phyloP scores from a whole-genome alignment of 2,113 vertebrate species.

The Prunella himalayana region DNA sequence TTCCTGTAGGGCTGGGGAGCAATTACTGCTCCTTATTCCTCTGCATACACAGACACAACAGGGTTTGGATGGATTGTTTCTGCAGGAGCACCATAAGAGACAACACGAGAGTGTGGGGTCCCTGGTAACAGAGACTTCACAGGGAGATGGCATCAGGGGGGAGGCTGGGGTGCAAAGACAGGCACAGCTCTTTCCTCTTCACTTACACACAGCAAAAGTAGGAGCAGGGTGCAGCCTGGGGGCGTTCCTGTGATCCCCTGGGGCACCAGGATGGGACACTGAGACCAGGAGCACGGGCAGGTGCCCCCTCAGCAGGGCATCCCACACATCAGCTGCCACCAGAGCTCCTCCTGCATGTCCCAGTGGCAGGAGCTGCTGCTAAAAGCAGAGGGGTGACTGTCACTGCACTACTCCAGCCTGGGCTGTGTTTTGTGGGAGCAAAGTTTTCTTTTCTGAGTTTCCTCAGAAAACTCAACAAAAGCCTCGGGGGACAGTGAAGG shows the following conservation, averaged over 20 bases:
- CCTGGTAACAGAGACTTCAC: background rate
- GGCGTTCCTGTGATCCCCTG: fast-evolving
- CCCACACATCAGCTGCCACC: background rate
- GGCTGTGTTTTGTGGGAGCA: fast-evolving
- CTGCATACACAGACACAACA: background rate
- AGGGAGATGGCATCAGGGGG: background rate
- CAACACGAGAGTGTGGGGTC: background rate
- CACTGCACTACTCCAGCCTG: fast-evolving
- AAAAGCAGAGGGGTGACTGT: background rate
- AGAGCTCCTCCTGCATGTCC: background rate
- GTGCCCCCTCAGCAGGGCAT: fast-evolving
- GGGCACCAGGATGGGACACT: background rate
- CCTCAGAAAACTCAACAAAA: background rate
- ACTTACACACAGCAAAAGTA: fast-evolving
- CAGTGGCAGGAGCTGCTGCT: background rate
- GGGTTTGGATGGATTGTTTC: background rate
- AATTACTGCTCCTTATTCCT: slow-evolving; percentile 65
- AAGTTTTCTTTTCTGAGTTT: background rate
- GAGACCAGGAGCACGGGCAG: background rate
- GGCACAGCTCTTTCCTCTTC: background rate
- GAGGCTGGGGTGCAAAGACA: background rate
- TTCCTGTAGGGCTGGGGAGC: slow-evolving; percentile 63
- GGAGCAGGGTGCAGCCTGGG: background rate
- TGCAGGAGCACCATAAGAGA: background rate
- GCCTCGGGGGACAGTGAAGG: fast-evolving